A percentile compares a stretch with the other conserved stretches of the same genome.
Conservation (phyloP, 2,888 invertebrate species). For the Prenolepis imparis region DNA sequence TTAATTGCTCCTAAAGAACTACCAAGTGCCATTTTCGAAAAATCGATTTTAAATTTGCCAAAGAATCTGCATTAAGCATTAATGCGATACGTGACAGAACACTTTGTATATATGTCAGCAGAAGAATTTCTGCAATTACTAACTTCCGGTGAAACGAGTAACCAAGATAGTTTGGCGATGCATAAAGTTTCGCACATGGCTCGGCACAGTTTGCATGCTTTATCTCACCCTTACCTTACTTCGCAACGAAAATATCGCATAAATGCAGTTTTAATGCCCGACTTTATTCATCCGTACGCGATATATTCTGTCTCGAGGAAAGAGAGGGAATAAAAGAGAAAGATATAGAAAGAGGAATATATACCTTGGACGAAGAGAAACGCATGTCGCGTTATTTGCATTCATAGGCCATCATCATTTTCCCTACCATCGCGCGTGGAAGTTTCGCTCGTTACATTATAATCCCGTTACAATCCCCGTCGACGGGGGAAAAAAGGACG, state of each 20-base stretch:
- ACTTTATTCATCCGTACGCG: slow-evolving; percentile 6
- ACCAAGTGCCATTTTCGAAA: not conserved
- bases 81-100: not conserved
- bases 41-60: not conserved
- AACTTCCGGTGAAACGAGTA: not conserved
- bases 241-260: slow-evolving; percentile 21
- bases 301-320: slow-evolving; percentile 10
- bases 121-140: slow-evolving; percentile 10
- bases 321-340: not conserved
- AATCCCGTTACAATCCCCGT: not conserved
- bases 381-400: slow-evolving; percentile 23
- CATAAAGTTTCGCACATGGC: slow-evolving; percentile 46
- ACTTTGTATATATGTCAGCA: not conserved
- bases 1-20: not conserved
- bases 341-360: not conserved
- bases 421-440: not conserved
- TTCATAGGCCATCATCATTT: slow-evolving; percentile 17
- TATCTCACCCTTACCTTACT: not conserved
- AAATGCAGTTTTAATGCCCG: slow-evolving; percentile 41
- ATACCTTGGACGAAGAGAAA: not conserved
- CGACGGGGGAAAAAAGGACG: slow-evolving; percentile 3
- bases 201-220: slow-evolving; percentile 19
- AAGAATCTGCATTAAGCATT: not conserved
- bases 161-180: slow-evolving; percentile 2
- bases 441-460: slow-evolving; percentile 4